phyloP scores from a whole-genome alignment of 2,113 vertebrate genomes.

The Lampris incognitus region DNA sequence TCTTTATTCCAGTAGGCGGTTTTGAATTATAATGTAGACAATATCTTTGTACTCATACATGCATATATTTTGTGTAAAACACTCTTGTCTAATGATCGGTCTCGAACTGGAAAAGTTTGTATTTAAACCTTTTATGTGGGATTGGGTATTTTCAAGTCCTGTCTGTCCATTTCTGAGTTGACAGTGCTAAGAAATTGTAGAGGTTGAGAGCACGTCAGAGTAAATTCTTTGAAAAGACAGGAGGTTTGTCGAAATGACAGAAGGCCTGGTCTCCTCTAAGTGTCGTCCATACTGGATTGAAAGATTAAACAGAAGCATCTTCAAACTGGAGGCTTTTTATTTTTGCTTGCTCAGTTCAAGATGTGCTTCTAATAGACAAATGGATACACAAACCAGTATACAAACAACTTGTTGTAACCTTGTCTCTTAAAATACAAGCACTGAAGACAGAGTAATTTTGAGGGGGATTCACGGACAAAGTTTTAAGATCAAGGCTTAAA shows the following conservation, averaged over 20 bases:
- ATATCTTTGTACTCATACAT: constrained; percentile 54
- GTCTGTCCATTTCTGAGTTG: constrained; percentile 26
- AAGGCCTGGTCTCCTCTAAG: constrained; percentile 25
- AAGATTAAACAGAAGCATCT: constrained; percentile 27
- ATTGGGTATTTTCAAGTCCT: constrained; percentile 50
- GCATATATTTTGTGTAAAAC: constrained; percentile 40
- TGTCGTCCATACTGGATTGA: constrained; percentile 54
- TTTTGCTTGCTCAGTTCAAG: constrained; percentile 38
- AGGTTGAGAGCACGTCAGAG: constrained; percentile 42
- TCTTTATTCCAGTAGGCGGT: constrained; percentile 41
- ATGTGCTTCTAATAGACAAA: constrained; percentile 22
- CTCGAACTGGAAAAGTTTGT: constrained; percentile 14
- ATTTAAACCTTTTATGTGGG: constrained; percentile 27
- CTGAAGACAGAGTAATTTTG: constrained; percentile 56
- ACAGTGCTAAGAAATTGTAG: constrained; percentile 37
- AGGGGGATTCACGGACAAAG: constrained; percentile 51
- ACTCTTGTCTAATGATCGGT: constrained; percentile 31
- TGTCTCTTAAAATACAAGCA: constrained; percentile 40
- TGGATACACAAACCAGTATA: constrained; percentile 1
- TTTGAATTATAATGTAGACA: constrained; percentile 45
- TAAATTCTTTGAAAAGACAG: constrained; percentile 27
- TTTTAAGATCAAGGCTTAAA: constrained; percentile 23
- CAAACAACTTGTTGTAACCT: constrained; percentile 2
- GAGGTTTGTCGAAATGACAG: constrained; percentile 51
- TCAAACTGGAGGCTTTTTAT: constrained; percentile 45